These are phyloP conservation scores for Hafferia zeledoni DNA, from an alignment of 2,797 vertebrate genomes.

Conservation along the genomic window DNA sequence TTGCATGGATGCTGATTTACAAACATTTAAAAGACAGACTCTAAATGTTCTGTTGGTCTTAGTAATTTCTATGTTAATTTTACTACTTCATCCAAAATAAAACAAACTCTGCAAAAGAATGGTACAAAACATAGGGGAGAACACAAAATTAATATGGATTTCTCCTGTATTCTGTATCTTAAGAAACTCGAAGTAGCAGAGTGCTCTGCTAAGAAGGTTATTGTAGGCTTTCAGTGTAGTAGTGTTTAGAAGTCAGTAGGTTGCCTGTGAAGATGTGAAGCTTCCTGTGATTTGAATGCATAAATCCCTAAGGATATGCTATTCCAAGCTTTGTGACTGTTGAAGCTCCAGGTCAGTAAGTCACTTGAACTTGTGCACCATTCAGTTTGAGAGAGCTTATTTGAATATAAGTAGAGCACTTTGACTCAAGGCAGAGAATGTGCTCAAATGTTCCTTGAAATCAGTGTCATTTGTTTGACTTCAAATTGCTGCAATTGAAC, in stretches of 20 bases:
- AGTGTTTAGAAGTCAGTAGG: background rate
- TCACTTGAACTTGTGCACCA: background rate
- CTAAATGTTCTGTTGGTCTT: too few species aligned
- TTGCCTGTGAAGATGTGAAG: background rate
- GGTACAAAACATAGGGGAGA: background rate
- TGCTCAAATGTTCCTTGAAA: conserved; percentile 4
- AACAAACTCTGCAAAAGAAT: background rate
- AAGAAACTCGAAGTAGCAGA: background rate
- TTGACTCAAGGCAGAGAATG: background rate
- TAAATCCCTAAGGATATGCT: background rate
- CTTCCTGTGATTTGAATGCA: background rate
- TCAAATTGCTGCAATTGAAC: background rate
- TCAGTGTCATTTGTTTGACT: background rate
- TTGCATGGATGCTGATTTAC: too few species aligned
- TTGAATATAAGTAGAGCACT: background rate
- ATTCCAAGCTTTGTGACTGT: background rate
- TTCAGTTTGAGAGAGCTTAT: background rate
- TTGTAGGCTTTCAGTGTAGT: background rate
- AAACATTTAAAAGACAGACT: too few species aligned
- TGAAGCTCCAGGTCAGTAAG: background rate
- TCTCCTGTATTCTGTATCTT: background rate
- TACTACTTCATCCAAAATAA: background rate
- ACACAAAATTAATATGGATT: background rate
- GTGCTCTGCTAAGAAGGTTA: background rate
- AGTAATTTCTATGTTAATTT: too few species aligned